These are phyloP conservation scores for Acanthiza pusilla DNA, from an alignment of 2,797 vertebrate species.

Conservation along the genomic window DNA sequence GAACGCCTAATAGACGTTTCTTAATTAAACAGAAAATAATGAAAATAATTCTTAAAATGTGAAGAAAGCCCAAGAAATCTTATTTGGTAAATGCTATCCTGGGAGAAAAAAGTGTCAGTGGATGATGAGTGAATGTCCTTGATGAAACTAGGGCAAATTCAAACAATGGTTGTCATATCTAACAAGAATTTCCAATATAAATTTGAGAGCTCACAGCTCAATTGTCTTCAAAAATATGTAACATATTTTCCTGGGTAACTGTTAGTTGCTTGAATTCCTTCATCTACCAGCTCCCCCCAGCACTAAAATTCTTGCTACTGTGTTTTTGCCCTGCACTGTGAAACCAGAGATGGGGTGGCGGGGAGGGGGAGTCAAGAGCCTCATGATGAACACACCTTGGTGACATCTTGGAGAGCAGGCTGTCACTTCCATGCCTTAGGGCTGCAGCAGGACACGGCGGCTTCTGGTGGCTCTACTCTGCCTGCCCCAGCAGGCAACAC, in stretches of 20 bases:
- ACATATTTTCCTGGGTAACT: neutral
- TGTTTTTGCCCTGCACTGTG: neutral
- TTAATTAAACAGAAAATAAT: neutral
- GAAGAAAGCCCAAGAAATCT: neutral
- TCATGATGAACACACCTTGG: neutral
- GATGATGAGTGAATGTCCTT: neutral
- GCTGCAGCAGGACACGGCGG: neutral
- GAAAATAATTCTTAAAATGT: neutral
- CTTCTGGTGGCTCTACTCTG: neutral
- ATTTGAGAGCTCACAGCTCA: neutral
- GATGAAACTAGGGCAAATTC: neutral
- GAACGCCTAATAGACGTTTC: too few species aligned
- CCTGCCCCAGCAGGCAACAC: neutral
- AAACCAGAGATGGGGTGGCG: neutral
- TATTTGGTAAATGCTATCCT: neutral
- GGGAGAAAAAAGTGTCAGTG: neutral
- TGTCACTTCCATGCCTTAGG: neutral
- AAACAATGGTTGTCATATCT: neutral
- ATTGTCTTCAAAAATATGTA: neutral
- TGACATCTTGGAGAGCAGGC: neutral
- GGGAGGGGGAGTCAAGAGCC: neutral
- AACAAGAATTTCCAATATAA: neutral
- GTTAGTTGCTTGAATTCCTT: neutral
- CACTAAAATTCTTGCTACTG: neutral
- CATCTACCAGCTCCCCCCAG: neutral